These are phyloP conservation scores for Pipistrellus pipistrellus DNA, from an alignment of 2,797 vertebrate genomes.

Conservation along the genomic window DNA sequence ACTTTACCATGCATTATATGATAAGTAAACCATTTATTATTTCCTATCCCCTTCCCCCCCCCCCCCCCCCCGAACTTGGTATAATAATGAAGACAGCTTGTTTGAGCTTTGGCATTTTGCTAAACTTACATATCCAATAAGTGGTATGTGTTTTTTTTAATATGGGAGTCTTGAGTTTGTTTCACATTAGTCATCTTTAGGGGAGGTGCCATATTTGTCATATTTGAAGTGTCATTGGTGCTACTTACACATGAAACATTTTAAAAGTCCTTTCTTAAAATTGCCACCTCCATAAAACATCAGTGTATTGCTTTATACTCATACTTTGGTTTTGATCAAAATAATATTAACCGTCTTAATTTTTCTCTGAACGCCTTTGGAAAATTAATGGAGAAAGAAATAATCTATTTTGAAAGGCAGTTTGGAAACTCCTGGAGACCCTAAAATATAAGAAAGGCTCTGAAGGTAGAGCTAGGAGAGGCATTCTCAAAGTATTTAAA, in stretches of 20 bases:
- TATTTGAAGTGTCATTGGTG: not conserved
- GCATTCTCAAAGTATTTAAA: not conserved
- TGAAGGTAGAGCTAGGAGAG: not conserved
- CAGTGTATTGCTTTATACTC: not conserved
- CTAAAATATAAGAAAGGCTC: not conserved
- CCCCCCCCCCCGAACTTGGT: not conserved
- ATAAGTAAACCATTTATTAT: not conserved
- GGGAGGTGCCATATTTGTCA: not conserved
- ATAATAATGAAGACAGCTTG: not conserved
- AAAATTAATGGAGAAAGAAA: not conserved
- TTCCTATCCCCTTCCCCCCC: not conserved
- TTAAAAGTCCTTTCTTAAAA: conserved; percentile 31
- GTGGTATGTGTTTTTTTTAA: not conserved
- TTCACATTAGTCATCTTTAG: conserved; percentile 28
- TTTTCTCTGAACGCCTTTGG: conserved; percentile 43
- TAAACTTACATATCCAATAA: not conserved
- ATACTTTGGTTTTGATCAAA: conserved; percentile 46
- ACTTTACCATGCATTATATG: not conserved
- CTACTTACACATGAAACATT: not conserved
- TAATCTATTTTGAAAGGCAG: conserved; percentile 4
- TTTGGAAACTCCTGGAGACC: not conserved
- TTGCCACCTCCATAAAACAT: conserved; percentile 6
- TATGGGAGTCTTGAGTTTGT: not conserved
- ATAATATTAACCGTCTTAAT: conserved; percentile 7
- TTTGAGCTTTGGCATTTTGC: conserved; percentile 22